A percentile compares a stretch with the other conserved stretches of the same genome.
Conservation (phyloP, 2,797 vertebrate species). For the Paguma larvata region DNA sequence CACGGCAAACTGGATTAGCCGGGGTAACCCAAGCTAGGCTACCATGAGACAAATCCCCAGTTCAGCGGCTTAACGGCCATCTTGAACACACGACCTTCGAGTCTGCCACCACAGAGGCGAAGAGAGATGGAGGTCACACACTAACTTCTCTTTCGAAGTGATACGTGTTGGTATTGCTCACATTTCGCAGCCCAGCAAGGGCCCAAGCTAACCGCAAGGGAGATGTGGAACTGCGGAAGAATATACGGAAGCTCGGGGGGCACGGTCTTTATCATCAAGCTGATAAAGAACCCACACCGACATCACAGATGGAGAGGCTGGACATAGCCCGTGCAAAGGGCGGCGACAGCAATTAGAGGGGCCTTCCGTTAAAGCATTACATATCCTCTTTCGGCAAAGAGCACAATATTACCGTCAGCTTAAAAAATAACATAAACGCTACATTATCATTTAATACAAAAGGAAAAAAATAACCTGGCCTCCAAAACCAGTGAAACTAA, state of each 20-base stretch:
- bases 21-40: background rate
- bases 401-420: background rate
- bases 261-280: background rate
- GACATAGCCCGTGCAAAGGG: background rate
- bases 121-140: background rate
- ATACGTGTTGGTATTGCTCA: background rate
- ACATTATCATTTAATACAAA: background rate
- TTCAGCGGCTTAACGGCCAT: background rate
- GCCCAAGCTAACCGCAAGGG: background rate
- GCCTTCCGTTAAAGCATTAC: background rate
- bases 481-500: background rate
- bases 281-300: background rate
- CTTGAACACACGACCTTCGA: background rate
- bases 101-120: background rate
- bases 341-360: background rate
- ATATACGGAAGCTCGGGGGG: background rate
- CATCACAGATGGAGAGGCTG: background rate
- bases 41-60: background rate
- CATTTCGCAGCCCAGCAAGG: background rate
- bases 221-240: background rate
- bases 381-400: background rate
- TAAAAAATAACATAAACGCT: background rate
- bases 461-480: background rate
- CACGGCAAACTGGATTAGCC: background rate
- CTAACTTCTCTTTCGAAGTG: background rate